Evolutionary conservation across 2,797 vertebrate genomes (phyloP), one percentile per base, ranked within the genome.

Genomic region (Masticophis lateralis): DNA sequence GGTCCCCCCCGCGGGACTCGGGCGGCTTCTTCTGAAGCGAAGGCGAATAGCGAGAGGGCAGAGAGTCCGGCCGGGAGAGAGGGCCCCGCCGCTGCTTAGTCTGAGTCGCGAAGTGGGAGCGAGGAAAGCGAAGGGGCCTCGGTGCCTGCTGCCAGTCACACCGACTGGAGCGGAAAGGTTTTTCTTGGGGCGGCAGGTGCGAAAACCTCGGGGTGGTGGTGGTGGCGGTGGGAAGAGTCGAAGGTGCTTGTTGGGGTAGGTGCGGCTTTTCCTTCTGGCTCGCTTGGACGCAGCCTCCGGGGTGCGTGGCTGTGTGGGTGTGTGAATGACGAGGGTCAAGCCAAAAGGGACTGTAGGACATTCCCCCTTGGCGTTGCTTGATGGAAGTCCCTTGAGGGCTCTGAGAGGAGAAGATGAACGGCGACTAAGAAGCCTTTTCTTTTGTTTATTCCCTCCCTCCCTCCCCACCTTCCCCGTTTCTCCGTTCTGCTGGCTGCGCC

Each of bases 111-210:
- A 12, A 61, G 4, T 2, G 56, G 13, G 18, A 13, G 51, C 0
- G 28, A 20, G 14, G 20, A 16, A 28, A 16, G 37, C 1, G 11
- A 47, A 7, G 8, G 28, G 27, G 1, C 28, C 47, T 55, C 25
- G 20, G 10, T 8, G 59, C 28, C 1, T 25, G 47, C 22, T 5
- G 20, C 79, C 43, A 11, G 13, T n/a, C 83, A 66, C 57, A 27
- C 92, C 79, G 28, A 86, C 86, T 12, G 37, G 53, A 27, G 22
- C 63, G 2, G 25, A 51, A 88, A 91, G 90, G 87, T 88, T 86
- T 37, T 53, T 32, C 66, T 63, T n/a, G 51, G 55, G 92, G 87
- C 57, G 87, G 66, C 92, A 91, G 90, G 92, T 93, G 92, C 90
- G 32, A 43, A 6, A 27, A 22, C 55, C 53, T 8, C 20, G 8